Base-by-base conservation (phyloP, 1,140 invertebrate species). In the Macrotrachela quadricornifera region DNA sequence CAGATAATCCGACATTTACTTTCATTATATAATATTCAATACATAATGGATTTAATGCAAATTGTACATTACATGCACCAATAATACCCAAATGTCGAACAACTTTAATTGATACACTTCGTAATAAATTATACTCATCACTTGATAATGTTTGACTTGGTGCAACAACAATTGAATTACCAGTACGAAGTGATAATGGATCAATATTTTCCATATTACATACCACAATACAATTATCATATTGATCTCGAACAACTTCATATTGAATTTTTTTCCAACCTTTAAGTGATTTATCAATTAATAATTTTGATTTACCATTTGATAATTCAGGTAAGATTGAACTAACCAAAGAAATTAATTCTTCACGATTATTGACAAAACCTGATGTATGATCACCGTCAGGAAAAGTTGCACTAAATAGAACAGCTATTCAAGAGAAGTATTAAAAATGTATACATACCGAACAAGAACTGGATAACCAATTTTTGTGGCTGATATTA, bases 191-290 rank as follows among this genome's bases (percentile, higher is more conserved):
- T n/a, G 91, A 92, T 10, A 97, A 71, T 1, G 92, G 94, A 75
- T 97, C 94, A 1, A 99, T 80, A 71, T 99, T 99, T 71, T 99
- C 94, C 94, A 99, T 99, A 64, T 97, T 97, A 67, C 70, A 30
- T 62, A 79, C 91, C 0, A 91, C 95, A 46, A 99, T 90, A 63
- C 92, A 99, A 64, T 99, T 99, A 67, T 97, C 87, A 66, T 78
- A 95, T 36, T 84, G 83, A 74, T 99, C 94, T 52, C 94, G 71
- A 0, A 99, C 86, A 3, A 99, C 92, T 76, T 99, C 94, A 71
- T 97, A 99, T 63, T 99, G 92, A 0, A 96, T 85, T 78, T 99
- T 92, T 70, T 97, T 99, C 92, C 92, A 96, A 12, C 92, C 92
- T 73, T 91, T 88, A 16, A 99, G 70, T 0, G 87, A 94, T 68